Base-by-base conservation (phyloP, 1,140 invertebrate species). In the Polyergus mexicanus region DNA sequence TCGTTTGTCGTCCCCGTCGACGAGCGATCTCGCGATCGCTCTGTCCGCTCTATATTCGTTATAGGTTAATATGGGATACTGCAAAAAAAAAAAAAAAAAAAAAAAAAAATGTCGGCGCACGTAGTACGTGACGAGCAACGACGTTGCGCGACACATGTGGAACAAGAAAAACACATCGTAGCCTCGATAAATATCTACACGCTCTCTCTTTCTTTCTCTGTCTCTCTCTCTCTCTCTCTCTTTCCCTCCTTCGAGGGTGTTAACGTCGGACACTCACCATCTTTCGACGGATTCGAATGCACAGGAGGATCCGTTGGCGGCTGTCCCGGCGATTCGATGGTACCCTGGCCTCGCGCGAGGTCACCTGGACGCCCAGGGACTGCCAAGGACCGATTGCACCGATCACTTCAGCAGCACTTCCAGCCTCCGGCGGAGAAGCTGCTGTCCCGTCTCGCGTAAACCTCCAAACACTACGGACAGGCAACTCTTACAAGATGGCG, bases 301-400 rank as follows among this genome's bases (percentile, higher is more conserved):
- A 88, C 89, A 85, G 86, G 75, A 80, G 88, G 89, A 87, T 91
- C 90, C 90, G 85, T 86, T 86, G 86, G 89, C 84, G 69, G 69
- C 85, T 75, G 89, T 90, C 75, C 76, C 65, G 76, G 74, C 88
- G 87, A 72, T 72, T 88, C 78, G 81, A 69, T 86, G 86, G 86
- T 92, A 90, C 89, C 89, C 88, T 90, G 90, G 91, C 92, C 88
- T 89, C 88, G 88, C 86, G 85, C 84, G 86, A 89, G 87, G 87
- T 92, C 92, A 90, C 90, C 88, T 90, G 89, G 89, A 85, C 87
- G 83, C 85, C 92, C 91, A 92, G 92, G 92, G 91, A 92, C 91
- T 92, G 90, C 86, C 91, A 89, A 91, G 89, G 92, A 92, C 91
- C 92, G 92, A n/a, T 88, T 88, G 85, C 87, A 62, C 76, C 44